A percentile compares a stretch with the other conserved stretches of the same genome.
phyloP scores from a whole-genome alignment of 2,113 vertebrate genomes.

The Bucco capensis region DNA sequence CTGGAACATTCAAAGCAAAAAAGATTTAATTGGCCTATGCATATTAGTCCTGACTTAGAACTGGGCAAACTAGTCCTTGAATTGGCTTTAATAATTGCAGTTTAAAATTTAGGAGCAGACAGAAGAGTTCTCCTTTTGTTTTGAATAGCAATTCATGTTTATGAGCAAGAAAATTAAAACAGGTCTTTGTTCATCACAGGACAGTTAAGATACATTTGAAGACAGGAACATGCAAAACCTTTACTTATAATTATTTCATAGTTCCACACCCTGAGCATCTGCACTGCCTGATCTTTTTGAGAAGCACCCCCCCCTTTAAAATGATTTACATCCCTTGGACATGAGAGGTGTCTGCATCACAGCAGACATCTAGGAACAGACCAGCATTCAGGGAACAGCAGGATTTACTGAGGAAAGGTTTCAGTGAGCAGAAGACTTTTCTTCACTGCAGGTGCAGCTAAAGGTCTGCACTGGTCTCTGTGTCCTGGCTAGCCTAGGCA shows the following conservation, averaged over 20 bases:
- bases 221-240: background rate
- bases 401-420: no score
- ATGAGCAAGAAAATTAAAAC: background rate
- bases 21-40: background rate
- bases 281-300: background rate
- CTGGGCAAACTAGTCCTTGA: background rate
- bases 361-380: fast-evolving
- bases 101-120: background rate
- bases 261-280: background rate
- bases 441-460: background rate
- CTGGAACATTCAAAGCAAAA: background rate
- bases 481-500: background rate
- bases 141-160: background rate
- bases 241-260: background rate
- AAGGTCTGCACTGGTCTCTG: background rate
- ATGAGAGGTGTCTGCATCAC: background rate
- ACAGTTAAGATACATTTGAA: background rate
- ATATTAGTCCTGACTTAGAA: background rate
- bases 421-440: background rate
- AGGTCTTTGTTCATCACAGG: background rate
- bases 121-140: background rate
- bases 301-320: background rate
- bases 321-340: background rate
- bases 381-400: background rate
- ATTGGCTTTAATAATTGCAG: background rate